These are phyloP conservation scores for Cerastoderma edule DNA, from an alignment of 2,888 invertebrate species.

Conservation along the genomic window DNA sequence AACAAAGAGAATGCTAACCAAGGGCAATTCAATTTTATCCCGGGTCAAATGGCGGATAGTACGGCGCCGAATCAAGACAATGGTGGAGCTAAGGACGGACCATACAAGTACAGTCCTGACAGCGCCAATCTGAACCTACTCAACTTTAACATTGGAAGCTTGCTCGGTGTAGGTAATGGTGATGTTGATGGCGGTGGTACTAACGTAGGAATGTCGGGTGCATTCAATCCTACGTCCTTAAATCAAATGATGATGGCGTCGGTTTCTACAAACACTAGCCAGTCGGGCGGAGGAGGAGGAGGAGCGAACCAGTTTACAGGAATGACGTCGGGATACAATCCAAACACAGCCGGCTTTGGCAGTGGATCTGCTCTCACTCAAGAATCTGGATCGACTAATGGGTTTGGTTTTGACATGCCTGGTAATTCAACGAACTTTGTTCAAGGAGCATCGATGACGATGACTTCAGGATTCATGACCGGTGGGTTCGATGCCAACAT, in stretches of 20 bases:
- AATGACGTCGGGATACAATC: constrained; percentile 10
- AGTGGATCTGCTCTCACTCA: background rate
- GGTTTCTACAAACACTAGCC: background rate
- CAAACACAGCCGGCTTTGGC: background rate
- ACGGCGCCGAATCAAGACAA: background rate
- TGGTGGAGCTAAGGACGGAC: background rate
- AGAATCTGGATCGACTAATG: constrained; percentile 27
- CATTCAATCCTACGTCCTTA: constrained; percentile 11
- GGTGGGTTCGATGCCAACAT: constrained; percentile 58
- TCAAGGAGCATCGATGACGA: background rate
- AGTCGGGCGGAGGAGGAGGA: constrained; percentile 9
- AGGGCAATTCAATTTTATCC: constrained; percentile 45
- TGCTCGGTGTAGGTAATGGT: constrained; percentile 1
- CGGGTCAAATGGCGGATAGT: constrained; percentile 41
- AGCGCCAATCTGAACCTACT: background rate
- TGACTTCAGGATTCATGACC: background rate
- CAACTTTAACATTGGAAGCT: constrained; percentile 17
- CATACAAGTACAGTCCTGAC: background rate
- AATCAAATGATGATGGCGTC: constrained; percentile 10
- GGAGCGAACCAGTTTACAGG: background rate
- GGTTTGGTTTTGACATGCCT: background rate
- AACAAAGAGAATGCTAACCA: constrained; percentile 38
- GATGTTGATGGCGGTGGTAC: background rate
- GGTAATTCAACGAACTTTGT: background rate
- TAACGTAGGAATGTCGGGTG: background rate